These are phyloP conservation scores for Oreohelix idahoensis DNA, from an alignment of 1,140 invertebrate species.

Conservation along the genomic window DNA sequence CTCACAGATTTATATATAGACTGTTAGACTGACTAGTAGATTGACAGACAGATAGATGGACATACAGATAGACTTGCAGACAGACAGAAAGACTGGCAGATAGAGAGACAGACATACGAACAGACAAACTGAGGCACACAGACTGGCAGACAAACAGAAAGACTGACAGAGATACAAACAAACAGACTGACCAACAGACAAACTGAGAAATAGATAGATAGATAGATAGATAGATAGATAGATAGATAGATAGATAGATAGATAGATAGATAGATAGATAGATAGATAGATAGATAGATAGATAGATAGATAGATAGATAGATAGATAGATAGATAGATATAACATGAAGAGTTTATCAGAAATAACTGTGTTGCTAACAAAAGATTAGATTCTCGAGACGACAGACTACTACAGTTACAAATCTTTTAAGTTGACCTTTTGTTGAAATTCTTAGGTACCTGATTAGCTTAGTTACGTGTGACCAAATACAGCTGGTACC, in stretches of 20 bases:
- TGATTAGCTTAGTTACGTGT: no score
- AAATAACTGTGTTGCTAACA: no score
- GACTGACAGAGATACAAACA: neutral
- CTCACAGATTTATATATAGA: neutral
- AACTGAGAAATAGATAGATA: neutral
- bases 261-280: constrained; percentile 11
- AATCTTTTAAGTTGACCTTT: no score
- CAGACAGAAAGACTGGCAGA: neutral
- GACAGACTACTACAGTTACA: no score
- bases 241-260: neutral
- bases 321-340: no score
- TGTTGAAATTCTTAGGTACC: no score
- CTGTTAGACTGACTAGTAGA: neutral
- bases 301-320: constrained; percentile 18
- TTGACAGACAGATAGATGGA: neutral
- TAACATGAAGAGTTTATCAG: no score
- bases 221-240: neutral
- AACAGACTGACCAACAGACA: neutral
- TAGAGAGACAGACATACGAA: neutral
- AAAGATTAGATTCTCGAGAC: no score
- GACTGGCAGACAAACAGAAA: neutral
- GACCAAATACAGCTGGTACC: no score
- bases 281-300: constrained; percentile 17
- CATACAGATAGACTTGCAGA: neutral
- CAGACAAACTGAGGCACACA: neutral